Evolutionary conservation across 2,113 vertebrate species (phyloP).

Genomic region (Cisticola juncidis): DNA sequence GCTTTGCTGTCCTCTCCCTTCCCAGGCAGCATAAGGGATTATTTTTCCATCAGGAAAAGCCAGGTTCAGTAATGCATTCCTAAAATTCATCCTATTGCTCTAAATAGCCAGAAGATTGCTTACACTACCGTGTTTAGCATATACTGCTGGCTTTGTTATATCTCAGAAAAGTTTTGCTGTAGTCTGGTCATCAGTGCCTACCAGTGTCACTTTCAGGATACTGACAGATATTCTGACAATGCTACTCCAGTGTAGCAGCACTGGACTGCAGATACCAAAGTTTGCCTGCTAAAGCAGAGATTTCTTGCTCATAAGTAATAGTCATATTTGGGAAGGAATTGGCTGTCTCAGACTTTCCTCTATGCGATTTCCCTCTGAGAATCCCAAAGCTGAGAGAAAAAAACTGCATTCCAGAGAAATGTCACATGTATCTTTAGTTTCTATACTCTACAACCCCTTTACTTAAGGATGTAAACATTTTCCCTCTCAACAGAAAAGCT

Average conservation of each 20-base stretch:
- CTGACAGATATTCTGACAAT: neutral
- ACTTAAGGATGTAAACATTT: neutral
- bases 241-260: neutral
- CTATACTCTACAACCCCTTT: rapidly evolving
- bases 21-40: neutral
- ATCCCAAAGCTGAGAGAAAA: neutral
- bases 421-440: neutral
- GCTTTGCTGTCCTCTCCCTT: neutral
- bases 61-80: neutral
- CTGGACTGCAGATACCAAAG: neutral
- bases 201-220: neutral
- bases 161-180: neutral
- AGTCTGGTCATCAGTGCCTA: neutral
- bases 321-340: neutral
- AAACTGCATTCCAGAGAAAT: neutral
- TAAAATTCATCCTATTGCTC: neutral
- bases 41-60: neutral
- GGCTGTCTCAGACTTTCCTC: neutral
- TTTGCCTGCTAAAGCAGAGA: neutral
- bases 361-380: neutral
- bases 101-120: neutral
- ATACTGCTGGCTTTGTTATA: neutral
- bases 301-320: neutral
- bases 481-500: neutral
- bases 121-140: neutral